Conservation (phyloP, 2,113 vertebrate genomes). For the Hippocampus guttulatus region DNA sequence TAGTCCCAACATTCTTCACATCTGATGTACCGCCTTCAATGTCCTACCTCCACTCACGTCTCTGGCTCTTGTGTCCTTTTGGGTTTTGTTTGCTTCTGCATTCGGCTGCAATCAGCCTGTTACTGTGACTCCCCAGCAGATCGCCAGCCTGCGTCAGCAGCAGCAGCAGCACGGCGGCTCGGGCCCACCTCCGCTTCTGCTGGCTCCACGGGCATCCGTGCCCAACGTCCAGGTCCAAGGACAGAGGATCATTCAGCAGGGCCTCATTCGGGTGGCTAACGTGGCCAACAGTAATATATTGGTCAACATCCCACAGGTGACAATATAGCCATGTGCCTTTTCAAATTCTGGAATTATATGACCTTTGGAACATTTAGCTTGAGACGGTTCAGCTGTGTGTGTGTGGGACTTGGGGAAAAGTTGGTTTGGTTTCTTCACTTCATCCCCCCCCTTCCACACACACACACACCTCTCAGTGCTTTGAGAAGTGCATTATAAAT, state of each 20-base stretch:
- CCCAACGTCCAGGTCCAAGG: conserved; percentile 94
- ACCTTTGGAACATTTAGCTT: too few species aligned
- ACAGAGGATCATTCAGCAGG: conserved; percentile 95
- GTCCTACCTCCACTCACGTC: neutral
- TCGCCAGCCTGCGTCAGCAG: conserved; percentile 87
- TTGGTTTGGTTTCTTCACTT: too few species aligned
- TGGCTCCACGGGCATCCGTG: conserved; percentile 88
- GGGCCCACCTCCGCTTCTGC: conserved; percentile 86
- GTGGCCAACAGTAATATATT: conserved; percentile 87
- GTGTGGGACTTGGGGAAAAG: too few species aligned
- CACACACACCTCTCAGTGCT: too few species aligned
- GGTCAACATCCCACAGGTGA: conserved; percentile 85
- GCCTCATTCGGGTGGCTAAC: conserved; percentile 91
- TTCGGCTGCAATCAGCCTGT: conserved; percentile 65
- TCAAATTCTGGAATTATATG: too few species aligned
- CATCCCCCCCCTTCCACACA: too few species aligned
- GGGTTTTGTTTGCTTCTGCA: neutral
- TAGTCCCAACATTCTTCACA: conserved; percentile 10
- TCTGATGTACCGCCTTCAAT: neutral
- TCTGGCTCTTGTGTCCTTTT: neutral
- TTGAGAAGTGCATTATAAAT: too few species aligned
- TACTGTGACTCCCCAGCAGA: conserved; percentile 85
- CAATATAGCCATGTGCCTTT: neutral
- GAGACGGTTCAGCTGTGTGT: too few species aligned
- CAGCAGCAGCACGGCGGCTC: conserved; percentile 90